Evolutionary conservation across 2,888 invertebrate genomes (phyloP).

Genomic region (Didymodactylos carnosus): DNA sequence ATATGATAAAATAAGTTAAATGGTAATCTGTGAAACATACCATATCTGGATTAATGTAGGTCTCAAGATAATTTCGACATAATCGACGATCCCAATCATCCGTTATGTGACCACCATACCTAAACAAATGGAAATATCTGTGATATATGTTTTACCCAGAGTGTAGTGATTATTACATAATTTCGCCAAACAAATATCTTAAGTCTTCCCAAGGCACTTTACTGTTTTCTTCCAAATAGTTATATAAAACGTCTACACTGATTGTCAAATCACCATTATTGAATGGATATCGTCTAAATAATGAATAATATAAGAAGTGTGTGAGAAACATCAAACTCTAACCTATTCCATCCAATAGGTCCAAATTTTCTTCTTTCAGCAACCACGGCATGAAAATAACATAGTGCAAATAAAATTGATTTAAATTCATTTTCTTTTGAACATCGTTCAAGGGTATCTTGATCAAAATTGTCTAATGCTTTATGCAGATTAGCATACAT

Average conservation of each 20-base stretch:
- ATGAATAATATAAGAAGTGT: background rate
- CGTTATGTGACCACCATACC: conserved; percentile 90
- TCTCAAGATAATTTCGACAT: conserved; percentile 60
- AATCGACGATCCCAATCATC: conserved; percentile 84
- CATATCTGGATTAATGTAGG: conserved; percentile 73
- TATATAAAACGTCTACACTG: conserved; percentile 74
- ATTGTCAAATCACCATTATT: conserved; percentile 80
- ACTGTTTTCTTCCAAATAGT: conserved; percentile 77
- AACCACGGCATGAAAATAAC: conserved; percentile 88
- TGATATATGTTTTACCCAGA: no score
- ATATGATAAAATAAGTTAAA: background rate
- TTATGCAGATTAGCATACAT: conserved; percentile 90
- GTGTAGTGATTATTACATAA: no score
- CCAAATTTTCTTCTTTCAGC: conserved; percentile 83
- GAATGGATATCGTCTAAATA: conserved; percentile 51
- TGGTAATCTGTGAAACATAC: background rate
- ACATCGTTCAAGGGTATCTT: conserved; percentile 81
- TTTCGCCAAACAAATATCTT: conserved; percentile 81
- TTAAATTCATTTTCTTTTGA: conserved; percentile 87
- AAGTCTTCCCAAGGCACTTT: conserved; percentile 58
- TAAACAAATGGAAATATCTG: no score
- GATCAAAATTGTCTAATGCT: conserved; percentile 75
- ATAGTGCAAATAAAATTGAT: conserved; percentile 69
- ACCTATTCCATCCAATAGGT: conserved; percentile 68
- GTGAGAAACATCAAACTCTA: background rate